phyloP scores from a whole-genome alignment of 2,888 invertebrate genomes.

The Drosophila subquinaria region DNA sequence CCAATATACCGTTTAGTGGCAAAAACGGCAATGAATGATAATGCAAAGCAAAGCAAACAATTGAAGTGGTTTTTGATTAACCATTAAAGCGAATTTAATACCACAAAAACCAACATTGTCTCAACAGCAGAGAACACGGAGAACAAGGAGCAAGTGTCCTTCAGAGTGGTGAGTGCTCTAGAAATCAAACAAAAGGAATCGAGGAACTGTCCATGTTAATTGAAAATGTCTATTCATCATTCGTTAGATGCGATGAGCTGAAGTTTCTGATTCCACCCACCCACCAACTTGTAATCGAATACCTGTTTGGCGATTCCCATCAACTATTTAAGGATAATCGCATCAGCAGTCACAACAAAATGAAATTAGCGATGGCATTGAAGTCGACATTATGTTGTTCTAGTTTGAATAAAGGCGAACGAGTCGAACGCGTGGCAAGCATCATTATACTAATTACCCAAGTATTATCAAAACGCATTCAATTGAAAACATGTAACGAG shows the following conservation, averaged over 20 bases:
- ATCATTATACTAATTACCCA: slow-evolving; percentile 82
- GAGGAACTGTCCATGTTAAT: slow-evolving; percentile 73
- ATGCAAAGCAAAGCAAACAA: slow-evolving; percentile 69
- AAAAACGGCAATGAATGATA: slow-evolving; percentile 50
- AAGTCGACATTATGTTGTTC: slow-evolving; percentile 1
- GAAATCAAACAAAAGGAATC: slow-evolving; percentile 55
- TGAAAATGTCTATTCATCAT: slow-evolving; percentile 83
- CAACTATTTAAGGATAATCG: slow-evolving; percentile 65
- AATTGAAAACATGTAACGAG: slow-evolving; percentile 79
- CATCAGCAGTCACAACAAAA: slow-evolving; percentile 54
- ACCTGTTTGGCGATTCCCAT: slow-evolving; percentile 56
- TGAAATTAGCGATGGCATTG: slow-evolving; percentile 41
- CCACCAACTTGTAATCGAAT: slow-evolving; percentile 59
- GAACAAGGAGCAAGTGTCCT: slow-evolving; percentile 15
- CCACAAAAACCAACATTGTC: slow-evolving; percentile 39
- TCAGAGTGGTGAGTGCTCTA: slow-evolving; percentile 37
- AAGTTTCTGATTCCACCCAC: neutral
- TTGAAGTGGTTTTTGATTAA: slow-evolving; percentile 83
- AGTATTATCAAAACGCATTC: slow-evolving; percentile 83
- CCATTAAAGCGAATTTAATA: slow-evolving; percentile 81
- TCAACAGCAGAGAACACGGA: neutral
- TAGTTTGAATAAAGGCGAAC: slow-evolving; percentile 6
- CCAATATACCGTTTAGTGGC: neutral
- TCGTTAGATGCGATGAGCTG: slow-evolving; percentile 8
- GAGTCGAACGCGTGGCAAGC: slow-evolving; percentile 65